These are phyloP conservation scores for Arnoldichthys spilopterus DNA, from an alignment of 2,797 vertebrate genomes.

Conservation along the genomic window DNA sequence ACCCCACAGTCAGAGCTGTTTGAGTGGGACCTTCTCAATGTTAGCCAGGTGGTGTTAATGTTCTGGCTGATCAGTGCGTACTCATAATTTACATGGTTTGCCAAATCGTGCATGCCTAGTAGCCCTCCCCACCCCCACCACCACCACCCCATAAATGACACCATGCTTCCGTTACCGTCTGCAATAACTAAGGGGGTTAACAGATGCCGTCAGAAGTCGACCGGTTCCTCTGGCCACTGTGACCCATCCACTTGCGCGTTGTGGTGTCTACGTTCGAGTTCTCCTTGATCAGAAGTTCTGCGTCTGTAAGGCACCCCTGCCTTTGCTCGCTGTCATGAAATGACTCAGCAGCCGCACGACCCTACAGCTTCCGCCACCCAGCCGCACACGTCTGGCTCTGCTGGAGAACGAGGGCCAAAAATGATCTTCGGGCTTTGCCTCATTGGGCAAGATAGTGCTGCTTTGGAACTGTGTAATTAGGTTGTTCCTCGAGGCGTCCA, in stretches of 20 bases:
- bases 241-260: not conserved
- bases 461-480: constrained; percentile 1
- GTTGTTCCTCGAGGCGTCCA: constrained; percentile 29
- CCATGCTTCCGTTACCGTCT: too few species aligned
- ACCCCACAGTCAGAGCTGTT: too few species aligned
- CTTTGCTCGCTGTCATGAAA: constrained; percentile 14
- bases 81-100: too few species aligned
- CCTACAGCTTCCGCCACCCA: not conserved
- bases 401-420: not conserved
- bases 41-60: too few species aligned
- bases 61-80: too few species aligned
- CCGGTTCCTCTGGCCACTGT: too few species aligned
- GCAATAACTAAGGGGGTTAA: too few species aligned
- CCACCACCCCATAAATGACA: too few species aligned
- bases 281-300: not conserved
- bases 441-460: constrained; percentile 50
- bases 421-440: not conserved
- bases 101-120: too few species aligned
- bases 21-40: too few species aligned
- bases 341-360: not conserved
- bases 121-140: too few species aligned
- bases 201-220: too few species aligned
- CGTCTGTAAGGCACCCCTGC: not conserved
- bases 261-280: not conserved
- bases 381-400: not conserved